Base-by-base conservation (phyloP, 2,113 vertebrate species). In the Parus major region DNA sequence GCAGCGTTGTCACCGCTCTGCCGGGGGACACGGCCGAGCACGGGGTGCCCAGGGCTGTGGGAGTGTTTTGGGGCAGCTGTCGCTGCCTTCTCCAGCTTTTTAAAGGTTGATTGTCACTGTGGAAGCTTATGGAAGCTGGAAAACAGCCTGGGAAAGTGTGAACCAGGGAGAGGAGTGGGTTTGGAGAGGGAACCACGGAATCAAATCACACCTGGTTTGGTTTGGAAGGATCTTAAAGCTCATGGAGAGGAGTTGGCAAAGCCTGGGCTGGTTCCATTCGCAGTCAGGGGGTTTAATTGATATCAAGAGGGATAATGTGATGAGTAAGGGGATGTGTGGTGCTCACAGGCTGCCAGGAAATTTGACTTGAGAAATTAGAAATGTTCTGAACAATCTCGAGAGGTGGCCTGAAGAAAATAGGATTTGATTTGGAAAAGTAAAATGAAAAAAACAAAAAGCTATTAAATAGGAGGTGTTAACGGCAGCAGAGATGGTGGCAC, bases 41-140 rank as follows among this genome's bases (percentile, higher is more conserved):
- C 9, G 2, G 60, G 2, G 36, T 6, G 13, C 57, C 27, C 59
- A 2, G 57, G 5, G 15, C 5, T 7, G 4, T 56, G 33, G 0
- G 11, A n/a, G 23, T 16, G 7, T 9, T 36, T 42, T 12, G 61
- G 12, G 56, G 9, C 21, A 19, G 44, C n/a, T 29, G 0, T 9
- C 2, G 4, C 20, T 1, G 3, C 35, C 36, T n/a, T 9, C 29
- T 82, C 19, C 35, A 17, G 25, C 10, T 55, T 35, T 56, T 52
- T 2, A 4, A 29, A 61, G 24, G 11, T 14, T 33, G 5, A 6
- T 56, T 47, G 23, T 44, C 33, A 3, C 60, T 49, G 50, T 17
- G 27, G 2, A 64, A 64, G 12, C 29, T 11, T 19, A 21, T 5
- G 21, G 2, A 64, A 56, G 27, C 49, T 52, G 15, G 35, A 27